Percentiles rank a stretch among this genome's conserved stretches.
phyloP scores from a whole-genome alignment of 2,797 vertebrate genomes.

The Heliangelus exortis region DNA sequence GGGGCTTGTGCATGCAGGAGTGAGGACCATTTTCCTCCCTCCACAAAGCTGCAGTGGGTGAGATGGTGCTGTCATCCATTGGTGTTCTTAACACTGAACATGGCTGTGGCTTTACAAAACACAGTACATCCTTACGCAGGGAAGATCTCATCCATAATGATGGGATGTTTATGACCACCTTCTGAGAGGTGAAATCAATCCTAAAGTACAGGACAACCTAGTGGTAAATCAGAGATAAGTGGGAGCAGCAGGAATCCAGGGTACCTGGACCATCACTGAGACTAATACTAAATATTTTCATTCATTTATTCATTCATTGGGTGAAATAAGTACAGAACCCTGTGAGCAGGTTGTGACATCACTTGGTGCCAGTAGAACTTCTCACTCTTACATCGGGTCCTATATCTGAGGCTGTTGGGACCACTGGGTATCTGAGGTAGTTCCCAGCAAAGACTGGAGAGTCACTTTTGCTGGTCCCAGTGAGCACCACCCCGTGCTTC shows the following conservation, averaged over 20 bases:
- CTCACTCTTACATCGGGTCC: background rate
- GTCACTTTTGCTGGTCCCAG: background rate
- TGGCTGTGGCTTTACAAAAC: background rate
- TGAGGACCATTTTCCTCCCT: background rate
- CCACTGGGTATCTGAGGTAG: background rate
- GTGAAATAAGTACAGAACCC: background rate
- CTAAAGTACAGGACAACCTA: background rate
- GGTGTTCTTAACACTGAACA: background rate
- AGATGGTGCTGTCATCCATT: background rate
- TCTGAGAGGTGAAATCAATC: background rate
- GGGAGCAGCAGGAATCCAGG: background rate
- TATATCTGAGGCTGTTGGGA: background rate
- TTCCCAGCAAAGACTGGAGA: background rate
- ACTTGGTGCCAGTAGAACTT: background rate
- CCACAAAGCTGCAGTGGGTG: background rate
- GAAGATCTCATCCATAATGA: background rate
- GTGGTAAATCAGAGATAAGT: background rate
- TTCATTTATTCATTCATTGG: background rate
- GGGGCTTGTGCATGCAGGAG: background rate
- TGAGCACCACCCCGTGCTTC: background rate
- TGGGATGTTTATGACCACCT: background rate
- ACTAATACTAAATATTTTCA: background rate
- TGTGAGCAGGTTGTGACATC: background rate
- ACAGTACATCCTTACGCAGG: background rate
- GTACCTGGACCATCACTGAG: background rate